phyloP scores from a whole-genome alignment of 2,797 vertebrate species.

The Rhadinocentrus ornatus region DNA sequence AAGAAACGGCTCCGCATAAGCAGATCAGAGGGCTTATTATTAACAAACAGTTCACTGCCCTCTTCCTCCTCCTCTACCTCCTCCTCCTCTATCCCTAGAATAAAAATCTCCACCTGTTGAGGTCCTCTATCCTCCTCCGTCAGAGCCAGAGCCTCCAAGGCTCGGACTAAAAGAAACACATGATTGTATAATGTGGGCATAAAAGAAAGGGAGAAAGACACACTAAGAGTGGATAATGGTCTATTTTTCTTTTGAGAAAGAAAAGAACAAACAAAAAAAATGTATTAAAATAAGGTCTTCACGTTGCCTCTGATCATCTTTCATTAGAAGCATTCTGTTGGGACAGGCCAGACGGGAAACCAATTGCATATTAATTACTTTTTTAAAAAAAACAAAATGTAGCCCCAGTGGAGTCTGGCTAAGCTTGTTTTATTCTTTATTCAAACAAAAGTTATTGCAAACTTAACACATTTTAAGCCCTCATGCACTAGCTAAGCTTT shows the following conservation, averaged over 20 bases:
- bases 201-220: conserved; percentile 56
- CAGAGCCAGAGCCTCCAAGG: conserved; percentile 60
- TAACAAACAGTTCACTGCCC: conserved; percentile 50
- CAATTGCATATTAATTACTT: conserved; percentile 1
- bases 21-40: conserved; percentile 54
- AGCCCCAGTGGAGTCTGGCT: conserved; percentile 18
- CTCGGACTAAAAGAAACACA: conserved; percentile 70
- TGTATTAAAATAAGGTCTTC: conserved; percentile 47
- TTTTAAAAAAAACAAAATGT: conserved; percentile 24
- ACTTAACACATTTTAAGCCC: conserved; percentile 41
- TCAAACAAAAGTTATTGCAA: conserved; percentile 57
- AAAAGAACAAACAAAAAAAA: conserved; percentile 34
- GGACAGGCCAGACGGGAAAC: conserved; percentile 25
- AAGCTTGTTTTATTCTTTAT: conserved; percentile 43
- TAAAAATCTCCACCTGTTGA: conserved; percentile 78
- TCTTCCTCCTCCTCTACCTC: conserved; percentile 31
- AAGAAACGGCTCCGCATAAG: conserved; percentile 16
- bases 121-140: conserved; percentile 68
- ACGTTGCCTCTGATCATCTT: conserved; percentile 32
- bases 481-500: conserved; percentile 32
- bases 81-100: conserved; percentile 55
- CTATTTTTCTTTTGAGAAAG: conserved; percentile 59
- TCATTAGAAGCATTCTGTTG: conserved; percentile 42
- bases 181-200: conserved; percentile 68
- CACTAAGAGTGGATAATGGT: conserved; percentile 54